phyloP scores from a whole-genome alignment of 37 sponge, comb jelly and placozoan species.

The Diacarnus erythraeanus region DNA sequence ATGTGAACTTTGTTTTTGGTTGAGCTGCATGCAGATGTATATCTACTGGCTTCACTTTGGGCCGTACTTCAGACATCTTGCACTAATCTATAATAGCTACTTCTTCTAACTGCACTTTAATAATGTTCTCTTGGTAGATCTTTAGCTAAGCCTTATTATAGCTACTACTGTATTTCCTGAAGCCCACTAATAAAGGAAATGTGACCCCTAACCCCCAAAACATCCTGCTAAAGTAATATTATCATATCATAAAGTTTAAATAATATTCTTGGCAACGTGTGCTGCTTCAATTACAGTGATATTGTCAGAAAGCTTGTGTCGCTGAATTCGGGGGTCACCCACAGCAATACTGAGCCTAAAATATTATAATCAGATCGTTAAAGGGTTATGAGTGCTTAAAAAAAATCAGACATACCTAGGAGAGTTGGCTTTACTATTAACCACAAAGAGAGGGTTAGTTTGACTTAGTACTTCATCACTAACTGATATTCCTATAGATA shows the following conservation, averaged over 20 bases:
- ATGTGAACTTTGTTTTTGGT: constrained; percentile 31
- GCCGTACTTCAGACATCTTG: no score
- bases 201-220: no score
- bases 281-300: constrained; percentile 88
- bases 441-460: constrained; percentile 89
- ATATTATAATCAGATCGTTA: neutral
- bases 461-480: constrained; percentile 91
- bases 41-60: neutral
- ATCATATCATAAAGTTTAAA: constrained; percentile 26
- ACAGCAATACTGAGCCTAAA: constrained; percentile 70
- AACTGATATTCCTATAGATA: constrained; percentile 87
- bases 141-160: no score
- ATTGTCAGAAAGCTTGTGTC: constrained; percentile 17
- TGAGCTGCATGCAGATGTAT: neutral
- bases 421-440: constrained; percentile 66
- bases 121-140: no score
- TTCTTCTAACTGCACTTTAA: no score
- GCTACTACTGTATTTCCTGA: no score
- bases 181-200: no score
- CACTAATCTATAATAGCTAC: no score
- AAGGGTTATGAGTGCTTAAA: neutral
- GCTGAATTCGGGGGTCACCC: constrained; percentile 61
- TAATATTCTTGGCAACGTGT: constrained; percentile 79
- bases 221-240: no score
- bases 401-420: constrained; percentile 6